Base-by-base conservation (phyloP, 2,797 vertebrate genomes). In the Etheostoma nigrum region DNA sequence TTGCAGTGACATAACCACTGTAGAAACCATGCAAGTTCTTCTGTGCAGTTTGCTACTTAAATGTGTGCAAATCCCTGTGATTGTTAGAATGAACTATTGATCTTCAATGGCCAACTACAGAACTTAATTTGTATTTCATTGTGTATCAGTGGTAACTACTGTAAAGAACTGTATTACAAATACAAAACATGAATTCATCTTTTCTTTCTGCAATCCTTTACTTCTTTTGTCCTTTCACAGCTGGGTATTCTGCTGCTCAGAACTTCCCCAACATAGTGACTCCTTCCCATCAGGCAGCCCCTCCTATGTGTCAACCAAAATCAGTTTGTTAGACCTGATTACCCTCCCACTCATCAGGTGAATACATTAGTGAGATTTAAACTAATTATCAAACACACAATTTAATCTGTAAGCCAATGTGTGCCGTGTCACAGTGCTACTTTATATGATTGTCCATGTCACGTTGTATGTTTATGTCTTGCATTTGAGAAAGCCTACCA, bases 291-390 rank as follows among this genome's bases (percentile, higher is more conserved):
- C 72, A 36, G 27, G 33, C 25, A n/a, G 19, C 44, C 52, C 14
- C 30, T 10, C 11, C 40, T 15, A n/a, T n/a, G 0, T 14, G 0
- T 16, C 44, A 58, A 44, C 42, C 53, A 45, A 60, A 65, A 54
- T 16, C 7, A 0, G 15, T 21, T 53, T 10, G 52, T 71, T 12
- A 60, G 45, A 67, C 62, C 73, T 55, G 66, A 14, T 6, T 9
- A 9, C 44, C 11, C 16, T 58, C 64, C 27, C 21, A 19, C 3
- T 21, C 13, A 42, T 30, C 73, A 87, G 76, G 76, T 86, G 27
- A 75, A 67, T 51, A 53, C 30, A 57, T 52, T 2, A n/a, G 8
- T 4, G 5, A 45, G 52, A 25, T 73, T 53, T 42, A 47, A 68
- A 25, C 14, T 45, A 10, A 40, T 52, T 27, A 7, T 42, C 53